These are phyloP conservation scores for Pristiophorus japonicus DNA, from an alignment of 2,113 vertebrate genomes.

Conservation along the genomic window DNA sequence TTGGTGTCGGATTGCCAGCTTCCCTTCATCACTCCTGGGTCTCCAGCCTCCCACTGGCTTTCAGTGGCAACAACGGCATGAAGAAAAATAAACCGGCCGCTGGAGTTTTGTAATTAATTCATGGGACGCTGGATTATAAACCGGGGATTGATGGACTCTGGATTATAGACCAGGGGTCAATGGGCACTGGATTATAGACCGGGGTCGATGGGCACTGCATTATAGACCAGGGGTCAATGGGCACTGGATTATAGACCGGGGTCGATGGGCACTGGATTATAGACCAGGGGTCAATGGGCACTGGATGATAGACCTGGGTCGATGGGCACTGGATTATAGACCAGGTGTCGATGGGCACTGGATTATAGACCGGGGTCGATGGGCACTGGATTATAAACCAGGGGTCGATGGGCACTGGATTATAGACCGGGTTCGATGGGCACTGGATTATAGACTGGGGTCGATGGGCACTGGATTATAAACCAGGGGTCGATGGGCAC, in stretches of 20 bases:
- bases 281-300: neutral
- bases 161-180: neutral
- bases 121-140: neutral
- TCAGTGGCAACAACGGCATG: too few relatives aligned
- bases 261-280: neutral
- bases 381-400: too few relatives aligned
- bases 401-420: too few relatives aligned
- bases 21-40: neutral
- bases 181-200: neutral
- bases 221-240: neutral
- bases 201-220: neutral
- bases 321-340: too few relatives aligned
- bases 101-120: too few relatives aligned
- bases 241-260: neutral
- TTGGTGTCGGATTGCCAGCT: too few relatives aligned
- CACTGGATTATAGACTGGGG: too few relatives aligned
- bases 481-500: neutral
- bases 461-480: too few relatives aligned
- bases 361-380: too few relatives aligned
- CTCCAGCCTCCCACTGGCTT: neutral
- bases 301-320: neutral
- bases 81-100: too few relatives aligned
- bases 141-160: neutral
- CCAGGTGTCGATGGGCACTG: too few relatives aligned
- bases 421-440: too few relatives aligned